Evolutionary conservation across 2,888 invertebrate species (phyloP), one percentile per base, ranked within the genome.

Genomic region (Masnerella sp.): DNA sequence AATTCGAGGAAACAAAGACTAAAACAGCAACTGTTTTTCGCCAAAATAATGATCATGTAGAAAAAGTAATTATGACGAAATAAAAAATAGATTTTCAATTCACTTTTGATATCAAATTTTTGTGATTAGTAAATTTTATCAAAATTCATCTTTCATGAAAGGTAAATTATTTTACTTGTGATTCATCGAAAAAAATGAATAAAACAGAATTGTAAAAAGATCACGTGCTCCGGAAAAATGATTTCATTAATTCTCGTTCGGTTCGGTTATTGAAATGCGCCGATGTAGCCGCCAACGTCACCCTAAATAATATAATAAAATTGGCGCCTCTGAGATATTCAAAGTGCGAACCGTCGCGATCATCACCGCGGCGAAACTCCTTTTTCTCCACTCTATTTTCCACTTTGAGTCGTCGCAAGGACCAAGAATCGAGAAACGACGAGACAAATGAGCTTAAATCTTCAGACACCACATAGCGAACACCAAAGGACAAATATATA

Each of bases 261-360:
- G 8, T 28, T 43, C 20, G 28, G 62, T 59, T 64, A 52, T 69
- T 65, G 49, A 64, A 70, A 67, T 64, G 30, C 42, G 36, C 17
- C 45, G 36, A 62, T 45, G 40, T 40, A 54, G 49, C 45, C 43
- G 56, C 30, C 38, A 49, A 36, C 45, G 25, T 54, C 58, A 58
- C 49, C 59, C 58, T 64, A 64, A 59, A 74, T 69, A 42, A 62
- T 47, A 61, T 32, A 74, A 74, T 69, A 69, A 74, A 69, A 56
- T 64, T 52, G 62, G 28, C 34, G 14, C 38, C 49, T 28, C 30
- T 11, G 22, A 61, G 52, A 61, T 73, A 73, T 73, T 73, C 67
- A 73, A 73, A 73, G 59, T 56, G 58, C 47, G 64, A 59, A 28
- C 18, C 59, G 28, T 58, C 40, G 40, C 30, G 64, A 74, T 34